A percentile compares a stretch with the other conserved stretches of the same genome.
Evolutionary conservation across 2,113 vertebrate species (phyloP).

Genomic region (Myotis brandtii): DNA sequence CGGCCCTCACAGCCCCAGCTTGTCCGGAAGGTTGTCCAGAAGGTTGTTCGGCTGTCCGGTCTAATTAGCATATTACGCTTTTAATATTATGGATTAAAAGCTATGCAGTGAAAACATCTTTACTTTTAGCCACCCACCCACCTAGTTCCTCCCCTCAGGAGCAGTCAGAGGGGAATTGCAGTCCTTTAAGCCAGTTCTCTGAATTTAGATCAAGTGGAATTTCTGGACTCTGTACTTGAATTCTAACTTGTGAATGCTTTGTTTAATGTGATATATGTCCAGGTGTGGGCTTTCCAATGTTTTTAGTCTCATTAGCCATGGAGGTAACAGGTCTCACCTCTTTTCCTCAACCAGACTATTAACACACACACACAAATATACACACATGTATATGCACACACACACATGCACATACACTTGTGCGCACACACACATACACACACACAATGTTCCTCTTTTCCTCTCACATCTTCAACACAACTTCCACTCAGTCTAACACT

Average conservation of each 20-base stretch:
- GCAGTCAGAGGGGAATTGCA: neutral
- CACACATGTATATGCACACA: neutral
- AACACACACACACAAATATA: neutral
- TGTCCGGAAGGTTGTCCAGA: too few species aligned
- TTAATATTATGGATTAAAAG: too few species aligned
- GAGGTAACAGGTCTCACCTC: neutral
- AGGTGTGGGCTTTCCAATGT: neutral
- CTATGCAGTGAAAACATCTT: neutral
- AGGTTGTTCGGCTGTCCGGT: too few species aligned
- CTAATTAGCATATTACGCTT: too few species aligned
- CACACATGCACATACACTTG: neutral
- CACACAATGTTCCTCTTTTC: neutral
- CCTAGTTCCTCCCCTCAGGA: neutral
- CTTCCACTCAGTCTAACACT: constrained; percentile 38
- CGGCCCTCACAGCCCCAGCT: too few species aligned
- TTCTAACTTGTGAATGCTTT: neutral
- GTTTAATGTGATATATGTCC: neutral
- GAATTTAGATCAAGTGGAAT: neutral
- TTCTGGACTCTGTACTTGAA: neutral
- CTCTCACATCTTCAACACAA: neutral
- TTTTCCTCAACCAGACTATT: neutral
- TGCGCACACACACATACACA: neutral
- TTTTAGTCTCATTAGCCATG: neutral
- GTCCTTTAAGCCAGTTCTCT: neutral
- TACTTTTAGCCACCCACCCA: neutral